Base-by-base conservation (phyloP, 2,113 vertebrate species). In the Eonycteris spelaea region DNA sequence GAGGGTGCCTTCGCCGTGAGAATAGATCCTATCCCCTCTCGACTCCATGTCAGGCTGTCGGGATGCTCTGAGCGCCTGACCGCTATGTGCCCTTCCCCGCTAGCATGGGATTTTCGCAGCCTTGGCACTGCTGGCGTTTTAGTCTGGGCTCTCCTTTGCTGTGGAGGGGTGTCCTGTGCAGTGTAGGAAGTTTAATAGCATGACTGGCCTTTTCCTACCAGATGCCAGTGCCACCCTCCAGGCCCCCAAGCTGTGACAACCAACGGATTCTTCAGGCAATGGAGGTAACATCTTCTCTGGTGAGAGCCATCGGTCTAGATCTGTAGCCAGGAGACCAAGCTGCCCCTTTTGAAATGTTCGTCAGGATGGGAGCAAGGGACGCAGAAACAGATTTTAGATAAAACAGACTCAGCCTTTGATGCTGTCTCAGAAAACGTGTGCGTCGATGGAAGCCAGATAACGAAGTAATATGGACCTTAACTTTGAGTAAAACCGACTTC, bases 11-110 rank as follows among this genome's bases (percentile, higher is more conserved):
- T 82, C 43, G n/a, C n/a, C 26, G 4, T 2, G 26, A 12, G 8
- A 15, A 28, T 43, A 26, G 9, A 6, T 63, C 40, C 53, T 14
- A 7, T 2, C 0, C 15, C 12, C 15, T 74, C 71, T 71, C 19
- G 7, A 0, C 40, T 35, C 6, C 0, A 9, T 13, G 5, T 40
- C 38, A 3, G 26, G n/a, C 16, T 8, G 6, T 15, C 18, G 4
- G 22, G 26, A 59, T 28, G 3, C 0, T 12, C 59, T 30, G 12
- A 63, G 57, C 7, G 14, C 19, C 4, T 43, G 73, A 26, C 0
- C 1, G 30, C 40, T 3, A 48, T 7, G 28, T 11, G 26, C 5
- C 18, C 55, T 61, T 67, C 45, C 38, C 15, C 45, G 45, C 13
- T 6, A 12, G 2, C 14, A 15, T 2, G 6, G 9, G 6, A 7